Base-by-base conservation (phyloP, 2,888 invertebrate species). In the Scaptomyza caliginosa region DNA sequence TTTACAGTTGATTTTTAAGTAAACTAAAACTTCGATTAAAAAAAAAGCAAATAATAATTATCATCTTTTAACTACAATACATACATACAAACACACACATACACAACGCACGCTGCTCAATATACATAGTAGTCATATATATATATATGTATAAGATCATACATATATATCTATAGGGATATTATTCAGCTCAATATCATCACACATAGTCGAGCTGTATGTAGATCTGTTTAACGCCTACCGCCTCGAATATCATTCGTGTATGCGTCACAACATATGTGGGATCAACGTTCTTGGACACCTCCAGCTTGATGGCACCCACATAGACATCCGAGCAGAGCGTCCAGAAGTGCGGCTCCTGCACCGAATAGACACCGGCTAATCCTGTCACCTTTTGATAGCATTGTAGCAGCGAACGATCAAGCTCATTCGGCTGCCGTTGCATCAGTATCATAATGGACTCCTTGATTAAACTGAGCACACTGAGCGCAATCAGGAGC, bases 321-420 rank as follows among this genome's bases (percentile, higher is more conserved):
- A 98, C 95, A 90, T 95, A 98, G 60, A 96, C 94, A 81, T 98
- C 97, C 89, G 97, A 98, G 91, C 98, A 98, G 67, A 99, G 93
- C 11, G 99, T 99, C 99, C 99, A 99, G 92, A 99, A 99, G 90
- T 99, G 99, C 3, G 98, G 98, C 86, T 99, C 98, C 89, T 98
- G 98, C 10, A 99, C 97, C 62, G 97, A 96, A 90, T 97, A 97
- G 16, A 99, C 98, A 4, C 98, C 99, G 8, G 98, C 96, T 56
- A 99, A 91, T 67, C 97, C 96, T 43, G 96, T 96, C 78, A 97
- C 96, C 86, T 96, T 95, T 87, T 97, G 96, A 91, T 96, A 98
- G 89, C 98, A 96, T 86, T 96, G 96, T 0, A 98, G 96, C 71
- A 99, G 91, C 26, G 95, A 93, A 64, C 95, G 93, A 91, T 99